Conservation (phyloP, 2,797 vertebrate genomes). For the Galaxias olidus region DNA sequence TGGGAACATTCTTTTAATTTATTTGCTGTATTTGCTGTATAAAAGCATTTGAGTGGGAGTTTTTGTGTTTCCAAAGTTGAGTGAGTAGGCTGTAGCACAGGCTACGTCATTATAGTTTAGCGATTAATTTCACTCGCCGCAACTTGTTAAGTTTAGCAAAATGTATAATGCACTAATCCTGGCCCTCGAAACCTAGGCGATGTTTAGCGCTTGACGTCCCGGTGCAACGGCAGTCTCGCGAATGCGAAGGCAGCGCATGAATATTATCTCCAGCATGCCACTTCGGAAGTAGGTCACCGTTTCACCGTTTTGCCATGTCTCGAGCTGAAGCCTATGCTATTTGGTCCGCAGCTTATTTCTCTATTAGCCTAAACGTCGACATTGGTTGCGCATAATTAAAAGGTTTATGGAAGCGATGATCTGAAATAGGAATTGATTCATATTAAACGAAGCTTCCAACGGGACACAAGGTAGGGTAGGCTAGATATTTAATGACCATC, state of each 20-base stretch:
- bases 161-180: slow-evolving; percentile 12
- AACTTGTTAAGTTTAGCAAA: neutral
- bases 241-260: slow-evolving; percentile 74
- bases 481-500: slow-evolving; percentile 12
- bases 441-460: slow-evolving; percentile 18
- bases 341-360: slow-evolving; percentile 59
- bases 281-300: slow-evolving; percentile 87
- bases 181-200: slow-evolving; percentile 19
- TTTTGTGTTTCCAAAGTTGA: too few relatives aligned
- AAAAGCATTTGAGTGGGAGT: too few relatives aligned
- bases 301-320: slow-evolving; percentile 71
- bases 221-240: slow-evolving; percentile 61
- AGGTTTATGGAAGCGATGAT: slow-evolving; percentile 26
- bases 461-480: slow-evolving; percentile 43
- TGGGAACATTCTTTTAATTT: too few relatives aligned
- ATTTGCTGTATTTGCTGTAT: too few relatives aligned
- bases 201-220: slow-evolving; percentile 67
- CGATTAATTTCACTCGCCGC: neutral
- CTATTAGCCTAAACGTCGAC: slow-evolving; percentile 39
- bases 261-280: slow-evolving; percentile 78
- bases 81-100: neutral
- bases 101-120: too few relatives aligned
- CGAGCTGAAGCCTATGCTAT: slow-evolving; percentile 63
- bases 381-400: neutral
- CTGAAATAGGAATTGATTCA: slow-evolving; percentile 11